Conservation (phyloP, 2,888 invertebrate genomes). For the Oscheius sp. region DNA sequence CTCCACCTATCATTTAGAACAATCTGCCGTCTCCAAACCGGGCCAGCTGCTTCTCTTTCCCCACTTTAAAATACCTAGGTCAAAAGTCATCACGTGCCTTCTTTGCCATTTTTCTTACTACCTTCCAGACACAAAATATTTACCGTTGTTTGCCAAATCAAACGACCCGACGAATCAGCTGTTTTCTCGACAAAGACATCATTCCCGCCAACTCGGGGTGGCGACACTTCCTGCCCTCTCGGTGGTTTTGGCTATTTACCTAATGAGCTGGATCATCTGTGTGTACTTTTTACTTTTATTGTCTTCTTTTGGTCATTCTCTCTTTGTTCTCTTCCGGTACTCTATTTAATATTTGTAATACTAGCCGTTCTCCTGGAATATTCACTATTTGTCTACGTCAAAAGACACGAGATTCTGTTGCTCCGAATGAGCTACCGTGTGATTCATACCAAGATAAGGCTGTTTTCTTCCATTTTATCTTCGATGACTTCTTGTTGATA, state of each 20-base stretch:
- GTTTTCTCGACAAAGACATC: background rate
- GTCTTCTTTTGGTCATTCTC: background rate
- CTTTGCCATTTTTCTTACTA: background rate
- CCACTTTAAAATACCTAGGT: too few relatives aligned
- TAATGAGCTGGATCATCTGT: constrained; percentile 15
- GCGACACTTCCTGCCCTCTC: background rate
- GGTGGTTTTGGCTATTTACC: constrained; percentile 19
- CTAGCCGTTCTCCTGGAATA: background rate
- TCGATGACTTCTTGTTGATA: background rate
- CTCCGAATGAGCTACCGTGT: too few relatives aligned
- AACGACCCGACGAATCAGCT: constrained; percentile 9
- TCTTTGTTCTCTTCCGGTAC: too few relatives aligned
- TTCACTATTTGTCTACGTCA: background rate
- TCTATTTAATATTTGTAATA: too few relatives aligned
- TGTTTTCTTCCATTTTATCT: too few relatives aligned
- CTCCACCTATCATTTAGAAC: too few relatives aligned
- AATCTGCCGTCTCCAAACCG: too few relatives aligned
- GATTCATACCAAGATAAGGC: too few relatives aligned
- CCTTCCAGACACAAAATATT: background rate
- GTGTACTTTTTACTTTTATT: constrained; percentile 31
- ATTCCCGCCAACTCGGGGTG: background rate
- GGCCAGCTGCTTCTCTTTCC: too few relatives aligned
- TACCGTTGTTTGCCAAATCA: background rate
- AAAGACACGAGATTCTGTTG: too few relatives aligned
- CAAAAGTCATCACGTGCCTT: background rate